Conservation (phyloP, 2,797 vertebrate species). For the Peromyscus eremicus region DNA sequence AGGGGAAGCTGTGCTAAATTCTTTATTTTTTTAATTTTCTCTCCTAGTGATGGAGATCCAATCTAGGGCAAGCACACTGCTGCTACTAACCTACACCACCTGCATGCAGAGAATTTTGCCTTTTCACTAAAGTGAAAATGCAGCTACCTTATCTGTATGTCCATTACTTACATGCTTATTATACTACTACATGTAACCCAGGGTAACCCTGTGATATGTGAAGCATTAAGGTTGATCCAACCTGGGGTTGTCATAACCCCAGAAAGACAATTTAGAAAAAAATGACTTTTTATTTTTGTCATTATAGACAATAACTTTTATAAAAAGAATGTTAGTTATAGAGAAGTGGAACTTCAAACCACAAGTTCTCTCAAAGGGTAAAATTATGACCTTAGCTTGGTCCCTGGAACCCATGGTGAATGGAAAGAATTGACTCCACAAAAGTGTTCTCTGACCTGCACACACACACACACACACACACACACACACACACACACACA, state of each 20-base stretch:
- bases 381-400: background rate
- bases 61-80: background rate
- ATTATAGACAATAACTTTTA: background rate
- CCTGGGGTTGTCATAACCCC: background rate
- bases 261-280: background rate
- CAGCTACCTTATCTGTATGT: background rate
- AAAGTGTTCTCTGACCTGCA: background rate
- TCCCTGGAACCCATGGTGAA: background rate
- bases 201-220: background rate
- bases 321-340: background rate
- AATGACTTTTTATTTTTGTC: background rate
- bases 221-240: background rate
- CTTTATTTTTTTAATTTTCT: background rate
- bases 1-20: background rate
- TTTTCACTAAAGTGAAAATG: background rate
- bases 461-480: background rate
- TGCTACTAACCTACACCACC: background rate
- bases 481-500: background rate
- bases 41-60: too few relatives aligned
- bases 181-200: background rate
- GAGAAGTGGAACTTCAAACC: background rate
- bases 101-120: background rate
- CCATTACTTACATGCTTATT: background rate
- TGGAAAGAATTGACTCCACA: background rate
- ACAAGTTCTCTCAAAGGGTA: background rate